Conservation (phyloP, 2,888 invertebrate species). For the Thera britannica region DNA sequence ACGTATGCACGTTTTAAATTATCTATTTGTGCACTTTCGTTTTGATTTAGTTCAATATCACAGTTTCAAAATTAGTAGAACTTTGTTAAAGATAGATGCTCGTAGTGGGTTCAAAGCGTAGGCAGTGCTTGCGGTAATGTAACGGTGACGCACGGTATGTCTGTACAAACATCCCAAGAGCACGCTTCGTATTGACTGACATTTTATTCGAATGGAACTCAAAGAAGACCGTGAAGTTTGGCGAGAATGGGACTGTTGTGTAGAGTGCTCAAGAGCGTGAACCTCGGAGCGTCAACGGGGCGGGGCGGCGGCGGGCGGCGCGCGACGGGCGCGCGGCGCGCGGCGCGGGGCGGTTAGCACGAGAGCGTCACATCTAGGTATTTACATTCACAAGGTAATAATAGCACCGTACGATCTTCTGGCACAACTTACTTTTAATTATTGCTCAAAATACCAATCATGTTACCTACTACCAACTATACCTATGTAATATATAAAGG, state of each 20-base stretch:
- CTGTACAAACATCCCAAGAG: slow-evolving; percentile 55
- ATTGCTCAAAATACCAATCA: too few species aligned
- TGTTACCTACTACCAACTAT: too few species aligned
- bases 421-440: too few species aligned
- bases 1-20: too few species aligned
- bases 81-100: not conserved
- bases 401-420: too few species aligned
- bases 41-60: too few species aligned
- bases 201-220: slow-evolving; percentile 49
- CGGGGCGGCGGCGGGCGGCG: slow-evolving; percentile 38
- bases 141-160: slow-evolving; percentile 56
- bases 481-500: too few species aligned
- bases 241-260: slow-evolving; percentile 46
- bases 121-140: slow-evolving; percentile 56
- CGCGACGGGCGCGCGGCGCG: not conserved
- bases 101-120: not conserved
- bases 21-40: too few species aligned
- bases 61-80: too few species aligned
- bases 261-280: not conserved
- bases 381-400: too few species aligned
- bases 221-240: slow-evolving; percentile 47
- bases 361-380: too few species aligned
- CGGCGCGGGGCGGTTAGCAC: too few species aligned
- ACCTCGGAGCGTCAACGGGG: slow-evolving; percentile 40
- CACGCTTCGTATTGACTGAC: slow-evolving; percentile 65